phyloP scores from a whole-genome alignment of 2,888 invertebrate species.

The Synanthedon formicaeformis region DNA sequence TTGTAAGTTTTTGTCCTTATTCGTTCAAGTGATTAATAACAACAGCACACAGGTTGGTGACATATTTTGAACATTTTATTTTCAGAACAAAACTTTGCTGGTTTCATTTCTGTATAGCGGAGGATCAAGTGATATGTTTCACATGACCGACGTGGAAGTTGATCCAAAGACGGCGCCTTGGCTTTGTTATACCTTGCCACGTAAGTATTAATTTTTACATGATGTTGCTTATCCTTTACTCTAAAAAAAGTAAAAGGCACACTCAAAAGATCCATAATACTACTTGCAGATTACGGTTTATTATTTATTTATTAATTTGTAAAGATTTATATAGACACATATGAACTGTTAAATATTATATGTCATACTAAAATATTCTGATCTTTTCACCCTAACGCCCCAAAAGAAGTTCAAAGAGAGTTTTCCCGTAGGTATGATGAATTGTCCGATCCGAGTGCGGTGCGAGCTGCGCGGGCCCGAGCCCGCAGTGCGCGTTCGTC shows the following conservation, averaged over 20 bases:
- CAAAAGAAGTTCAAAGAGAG: too few species aligned
- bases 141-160: conserved; percentile 86
- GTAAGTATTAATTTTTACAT: conserved; percentile 41
- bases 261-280: too few species aligned
- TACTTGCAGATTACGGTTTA: too few species aligned
- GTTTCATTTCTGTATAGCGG: conserved; percentile 88
- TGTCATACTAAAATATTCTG: too few species aligned
- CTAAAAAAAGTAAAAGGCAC: too few species aligned
- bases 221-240: too few species aligned
- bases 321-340: too few species aligned
- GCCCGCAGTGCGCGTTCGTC: conserved; percentile 88
- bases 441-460: conserved; percentile 67
- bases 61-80: conserved; percentile 3
- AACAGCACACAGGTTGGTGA: background rate
- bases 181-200: conserved; percentile 86
- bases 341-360: too few species aligned
- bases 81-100: conserved; percentile 89
- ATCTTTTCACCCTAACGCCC: too few species aligned
- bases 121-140: conserved; percentile 83
- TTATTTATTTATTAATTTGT: too few species aligned
- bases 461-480: conserved; percentile 93
- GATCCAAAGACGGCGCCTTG: conserved; percentile 89
- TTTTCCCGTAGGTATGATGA: background rate
- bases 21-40: background rate
- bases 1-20: conserved; percentile 62